A percentile compares a stretch with the other conserved stretches of the same genome.
phyloP scores from a whole-genome alignment of 2,797 vertebrate species.

The Rhabdomys pumilio region DNA sequence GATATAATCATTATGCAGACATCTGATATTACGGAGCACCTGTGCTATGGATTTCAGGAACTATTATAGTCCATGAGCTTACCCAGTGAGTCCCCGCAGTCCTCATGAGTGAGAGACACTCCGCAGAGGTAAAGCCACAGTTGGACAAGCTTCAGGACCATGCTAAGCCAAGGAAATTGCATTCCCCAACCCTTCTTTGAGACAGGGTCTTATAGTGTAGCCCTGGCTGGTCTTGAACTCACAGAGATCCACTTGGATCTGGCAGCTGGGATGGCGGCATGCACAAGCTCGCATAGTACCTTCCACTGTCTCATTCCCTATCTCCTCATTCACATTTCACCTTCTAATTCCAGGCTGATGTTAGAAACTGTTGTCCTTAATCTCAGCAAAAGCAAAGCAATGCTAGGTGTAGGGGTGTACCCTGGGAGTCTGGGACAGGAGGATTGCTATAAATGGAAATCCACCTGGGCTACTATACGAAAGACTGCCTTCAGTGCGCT shows the following conservation, averaged over 20 bases:
- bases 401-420: background rate
- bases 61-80: no score
- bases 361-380: background rate
- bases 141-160: background rate
- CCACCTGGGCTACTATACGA: no score
- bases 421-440: background rate
- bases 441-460: background rate
- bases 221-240: background rate
- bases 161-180: background rate
- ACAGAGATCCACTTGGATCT: background rate
- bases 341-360: background rate
- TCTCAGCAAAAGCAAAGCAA: background rate
- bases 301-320: background rate
- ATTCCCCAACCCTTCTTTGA: background rate
- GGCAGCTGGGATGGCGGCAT: background rate
- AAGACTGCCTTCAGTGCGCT: background rate
- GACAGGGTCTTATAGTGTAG: background rate
- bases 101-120: accelerated
- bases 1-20: accelerated
- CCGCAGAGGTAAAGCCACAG: no score
- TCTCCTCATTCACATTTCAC: background rate
- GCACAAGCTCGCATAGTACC: no score
- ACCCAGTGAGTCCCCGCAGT: accelerated
- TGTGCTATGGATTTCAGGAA: accelerated
- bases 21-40: accelerated